Conservation (phyloP, 92 coral and sea anemone species). For the Ricordea florida region DNA sequence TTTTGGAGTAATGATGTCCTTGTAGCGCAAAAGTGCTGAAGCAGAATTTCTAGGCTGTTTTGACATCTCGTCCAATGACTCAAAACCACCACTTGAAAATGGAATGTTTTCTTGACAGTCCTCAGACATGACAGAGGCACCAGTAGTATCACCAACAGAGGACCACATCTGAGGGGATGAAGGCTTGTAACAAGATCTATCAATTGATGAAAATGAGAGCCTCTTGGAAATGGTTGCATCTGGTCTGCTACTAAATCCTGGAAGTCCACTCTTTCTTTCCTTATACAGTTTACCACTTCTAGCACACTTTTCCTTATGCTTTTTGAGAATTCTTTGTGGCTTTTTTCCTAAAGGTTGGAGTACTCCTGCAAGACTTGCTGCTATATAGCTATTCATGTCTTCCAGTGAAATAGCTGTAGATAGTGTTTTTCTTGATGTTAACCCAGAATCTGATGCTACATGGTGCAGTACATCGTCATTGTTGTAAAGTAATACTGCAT, state of each 20-base stretch:
- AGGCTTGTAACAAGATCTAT: background rate
- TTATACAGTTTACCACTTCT: too few species aligned
- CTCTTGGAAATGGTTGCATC: constrained; percentile 1
- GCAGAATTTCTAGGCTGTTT: constrained; percentile 75
- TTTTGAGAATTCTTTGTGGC: constrained; percentile 47
- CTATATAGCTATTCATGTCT: constrained; percentile 77
- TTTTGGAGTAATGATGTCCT: constrained; percentile 46
- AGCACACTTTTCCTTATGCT: background rate
- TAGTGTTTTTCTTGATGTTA: constrained; percentile 5
- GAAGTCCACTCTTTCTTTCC: too few species aligned
- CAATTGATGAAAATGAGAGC: constrained; percentile 22
- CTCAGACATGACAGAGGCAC: background rate
- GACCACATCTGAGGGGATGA: background rate
- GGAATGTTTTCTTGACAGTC: background rate
- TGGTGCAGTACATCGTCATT: constrained; percentile 86
- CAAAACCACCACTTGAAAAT: background rate
- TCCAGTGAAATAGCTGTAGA: constrained; percentile 64
- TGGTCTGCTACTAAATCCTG: too few species aligned
- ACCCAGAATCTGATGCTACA: constrained; percentile 49
- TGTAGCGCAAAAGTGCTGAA: constrained; percentile 80
- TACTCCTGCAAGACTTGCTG: constrained; percentile 83
- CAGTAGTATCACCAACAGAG: background rate
- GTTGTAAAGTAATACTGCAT: constrained; percentile 71
- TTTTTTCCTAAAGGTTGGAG: constrained; percentile 73
- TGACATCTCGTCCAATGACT: constrained; percentile 27